phyloP scores from a whole-genome alignment of 2,888 invertebrate species.

The Peribatodes rhomboidaria region DNA sequence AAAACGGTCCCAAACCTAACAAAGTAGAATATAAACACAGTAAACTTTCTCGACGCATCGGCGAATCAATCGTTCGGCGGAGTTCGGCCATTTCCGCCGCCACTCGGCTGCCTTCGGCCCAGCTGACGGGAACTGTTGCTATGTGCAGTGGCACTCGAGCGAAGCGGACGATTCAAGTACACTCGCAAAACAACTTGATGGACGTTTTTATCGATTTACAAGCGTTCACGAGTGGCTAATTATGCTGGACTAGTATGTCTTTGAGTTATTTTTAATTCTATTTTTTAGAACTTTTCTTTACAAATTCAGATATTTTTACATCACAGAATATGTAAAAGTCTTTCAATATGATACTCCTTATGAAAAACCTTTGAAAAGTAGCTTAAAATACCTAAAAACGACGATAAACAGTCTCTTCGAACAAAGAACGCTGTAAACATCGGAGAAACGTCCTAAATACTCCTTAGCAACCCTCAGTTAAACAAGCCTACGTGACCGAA shows the following conservation, averaged over 20 bases:
- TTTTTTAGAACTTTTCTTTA: background rate
- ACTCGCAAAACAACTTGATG: background rate
- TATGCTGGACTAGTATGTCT: background rate
- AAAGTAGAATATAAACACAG: slow-evolving; percentile 55
- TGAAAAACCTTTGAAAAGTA: background rate
- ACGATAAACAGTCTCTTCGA: slow-evolving; percentile 38
- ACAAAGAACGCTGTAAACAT: slow-evolving; percentile 63
- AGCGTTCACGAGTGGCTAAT: background rate
- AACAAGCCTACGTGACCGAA: slow-evolving; percentile 84
- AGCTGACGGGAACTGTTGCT: slow-evolving; percentile 84
- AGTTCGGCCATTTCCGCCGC: slow-evolving; percentile 58
- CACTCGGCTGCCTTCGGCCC: slow-evolving; percentile 63
- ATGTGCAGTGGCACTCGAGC: slow-evolving; percentile 69
- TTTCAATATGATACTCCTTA: background rate
- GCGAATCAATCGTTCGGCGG: slow-evolving; percentile 69
- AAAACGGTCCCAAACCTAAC: slow-evolving; percentile 41
- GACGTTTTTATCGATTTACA: slow-evolving; percentile 13
- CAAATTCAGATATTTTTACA: background rate
- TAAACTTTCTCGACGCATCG: slow-evolving; percentile 60
- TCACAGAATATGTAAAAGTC: background rate
- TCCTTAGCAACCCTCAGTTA: slow-evolving; percentile 60
- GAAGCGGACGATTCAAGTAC: slow-evolving; percentile 58
- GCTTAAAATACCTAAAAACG: slow-evolving; percentile 8
- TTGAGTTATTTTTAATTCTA: slow-evolving; percentile 1
- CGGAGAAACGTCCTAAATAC: slow-evolving; percentile 66